Conservation (phyloP, 53 echinoderm and acorn worm species). For the Actinopyga echinites region DNA sequence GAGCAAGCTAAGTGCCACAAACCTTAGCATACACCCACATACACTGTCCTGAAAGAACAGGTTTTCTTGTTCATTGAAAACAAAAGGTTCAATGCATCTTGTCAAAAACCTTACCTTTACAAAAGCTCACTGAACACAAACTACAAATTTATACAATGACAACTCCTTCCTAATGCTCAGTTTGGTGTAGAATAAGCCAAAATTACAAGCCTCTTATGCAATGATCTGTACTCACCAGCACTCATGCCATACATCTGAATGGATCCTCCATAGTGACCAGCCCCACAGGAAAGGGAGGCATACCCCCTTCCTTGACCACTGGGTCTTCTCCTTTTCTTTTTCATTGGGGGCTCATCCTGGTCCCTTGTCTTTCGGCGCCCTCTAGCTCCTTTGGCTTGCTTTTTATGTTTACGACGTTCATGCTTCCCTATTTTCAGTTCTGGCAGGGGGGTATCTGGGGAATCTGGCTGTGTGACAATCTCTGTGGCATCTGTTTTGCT, state of each 20-base stretch:
- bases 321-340: slow-evolving; percentile 71
- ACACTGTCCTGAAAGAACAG: no score
- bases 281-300: background rate
- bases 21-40: no score
- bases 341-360: slow-evolving; percentile 61
- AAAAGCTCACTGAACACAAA: no score
- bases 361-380: slow-evolving; percentile 48
- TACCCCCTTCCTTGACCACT: slow-evolving; percentile 50
- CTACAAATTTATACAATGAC: no score
- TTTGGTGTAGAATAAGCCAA: no score
- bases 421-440: slow-evolving; percentile 61
- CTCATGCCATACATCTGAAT: slow-evolving; percentile 25
- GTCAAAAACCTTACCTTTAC: no score
- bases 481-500: slow-evolving; percentile 66
- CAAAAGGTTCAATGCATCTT: no score
- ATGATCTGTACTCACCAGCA: background rate
- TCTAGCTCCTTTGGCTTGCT: slow-evolving; percentile 33
- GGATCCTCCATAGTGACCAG: slow-evolving; percentile 2
- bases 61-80: no score
- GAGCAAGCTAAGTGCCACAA: no score
- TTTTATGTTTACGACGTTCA: slow-evolving; percentile 87
- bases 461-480: slow-evolving; percentile 58
- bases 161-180: no score
- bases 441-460: slow-evolving; percentile 10
- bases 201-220: no score